phyloP scores from a whole-genome alignment of 2,888 invertebrate species.

The Portevinia maculata region DNA sequence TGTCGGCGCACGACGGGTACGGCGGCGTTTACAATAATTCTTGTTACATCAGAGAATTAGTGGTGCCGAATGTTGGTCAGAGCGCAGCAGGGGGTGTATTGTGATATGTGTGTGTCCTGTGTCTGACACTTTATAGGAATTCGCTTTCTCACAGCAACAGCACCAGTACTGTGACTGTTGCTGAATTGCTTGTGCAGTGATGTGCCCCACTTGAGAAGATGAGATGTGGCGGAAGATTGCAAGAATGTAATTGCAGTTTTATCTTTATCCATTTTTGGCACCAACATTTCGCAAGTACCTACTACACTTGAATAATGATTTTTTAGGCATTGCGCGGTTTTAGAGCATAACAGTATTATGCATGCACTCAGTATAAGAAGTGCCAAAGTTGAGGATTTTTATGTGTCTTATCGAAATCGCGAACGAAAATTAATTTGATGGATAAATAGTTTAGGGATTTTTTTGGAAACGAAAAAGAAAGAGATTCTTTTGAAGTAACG shows the following conservation, averaged over 20 bases:
- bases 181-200: constrained; percentile 9
- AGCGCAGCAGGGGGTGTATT: not conserved
- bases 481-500: too few species aligned
- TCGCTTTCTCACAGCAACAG: not conserved
- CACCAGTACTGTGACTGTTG: too few species aligned
- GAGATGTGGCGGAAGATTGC: constrained; percentile 35
- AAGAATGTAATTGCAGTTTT: constrained; percentile 8
- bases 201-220: constrained; percentile 24
- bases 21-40: constrained; percentile 50
- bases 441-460: constrained; percentile 6
- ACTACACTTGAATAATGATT: constrained; percentile 4
- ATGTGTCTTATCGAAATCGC: constrained; percentile 5
- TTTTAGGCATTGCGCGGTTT: constrained; percentile 31
- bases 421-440: not conserved
- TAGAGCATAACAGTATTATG: constrained; percentile 28
- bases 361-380: not conserved
- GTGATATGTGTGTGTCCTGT: not conserved
- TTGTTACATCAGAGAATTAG: constrained; percentile 55
- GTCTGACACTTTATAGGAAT: constrained; percentile 32
- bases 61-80: not conserved
- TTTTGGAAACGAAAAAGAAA: too few species aligned
- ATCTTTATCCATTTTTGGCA: constrained; percentile 4
- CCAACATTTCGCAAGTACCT: not conserved
- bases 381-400: constrained; percentile 13
- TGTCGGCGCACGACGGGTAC: constrained; percentile 35